Evolutionary conservation across 2,797 vertebrate genomes (phyloP).

Genomic region (Falco biarmicus): DNA sequence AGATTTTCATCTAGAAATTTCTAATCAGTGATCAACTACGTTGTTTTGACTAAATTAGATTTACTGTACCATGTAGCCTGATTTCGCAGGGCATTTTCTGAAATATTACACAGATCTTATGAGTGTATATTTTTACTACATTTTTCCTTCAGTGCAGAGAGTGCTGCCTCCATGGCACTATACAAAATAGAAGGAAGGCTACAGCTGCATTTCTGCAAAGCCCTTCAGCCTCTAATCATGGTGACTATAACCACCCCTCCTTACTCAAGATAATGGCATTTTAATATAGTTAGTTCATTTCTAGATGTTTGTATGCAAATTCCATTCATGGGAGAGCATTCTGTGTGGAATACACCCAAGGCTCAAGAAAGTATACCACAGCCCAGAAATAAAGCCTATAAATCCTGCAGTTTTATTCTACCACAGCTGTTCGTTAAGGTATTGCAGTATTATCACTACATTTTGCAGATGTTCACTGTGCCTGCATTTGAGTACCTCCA

Average conservation of each 20-base stretch:
- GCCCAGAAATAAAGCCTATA: not conserved
- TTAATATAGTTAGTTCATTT: not conserved
- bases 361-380: not conserved
- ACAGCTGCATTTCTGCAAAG: not conserved
- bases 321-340: not conserved
- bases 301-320: not conserved
- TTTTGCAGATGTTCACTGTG: slow-evolving; percentile 24
- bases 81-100: not conserved
- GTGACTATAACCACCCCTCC: not conserved
- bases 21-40: not conserved
- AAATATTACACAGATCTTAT: not conserved
- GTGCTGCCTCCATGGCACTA: not conserved
- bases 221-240: not conserved
- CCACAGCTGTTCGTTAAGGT: not conserved
- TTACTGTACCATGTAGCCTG: not conserved
- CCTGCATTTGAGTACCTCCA: not conserved
- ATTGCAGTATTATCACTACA: not conserved
- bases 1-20: not conserved
- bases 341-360: not conserved
- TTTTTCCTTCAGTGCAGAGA: not conserved
- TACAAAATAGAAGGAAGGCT: not conserved
- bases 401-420: slow-evolving; percentile 11
- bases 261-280: not conserved
- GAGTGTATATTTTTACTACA: not conserved
- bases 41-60: not conserved